Evolutionary conservation across 2,888 invertebrate genomes (phyloP), one percentile per base, ranked within the genome.

Genomic region (Ceramica pisi): DNA sequence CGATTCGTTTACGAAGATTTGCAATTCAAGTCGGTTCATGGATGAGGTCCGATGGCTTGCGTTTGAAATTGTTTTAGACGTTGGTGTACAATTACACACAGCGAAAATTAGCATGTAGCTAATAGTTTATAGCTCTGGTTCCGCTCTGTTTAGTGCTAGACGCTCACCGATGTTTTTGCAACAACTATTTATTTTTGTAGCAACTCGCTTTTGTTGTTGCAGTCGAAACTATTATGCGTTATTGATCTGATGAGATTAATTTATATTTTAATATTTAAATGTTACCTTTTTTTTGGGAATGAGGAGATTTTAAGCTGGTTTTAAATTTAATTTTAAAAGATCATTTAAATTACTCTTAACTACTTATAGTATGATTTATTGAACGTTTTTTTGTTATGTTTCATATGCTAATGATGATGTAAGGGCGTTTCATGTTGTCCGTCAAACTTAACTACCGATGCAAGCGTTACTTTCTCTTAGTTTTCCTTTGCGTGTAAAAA

Each of bases 401-500:
- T 26, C 38, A 31, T 50, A 31, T 71, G 41, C 44, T 35, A 55
- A 72, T 64, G 7, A 35, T 35, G 16, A 44, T 67, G 61, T 75
- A 90, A 87, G 89, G 89, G 87, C 82, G 83, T 86, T 87, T 86
- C 87, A 87, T 87, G 86, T 87, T 82, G 81, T 81, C 75, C 62
- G 63, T 70, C 78, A 74, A 70, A 62, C 68, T 66, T 63, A 78
- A 65, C 62, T 63, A 72, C 75, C 41, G 71, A 70, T 72, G 72
- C 78, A 74, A 80, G 75, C 81, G 81, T 87, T 84, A 93, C 93
- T 93, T 93, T 93, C 93, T 92, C 92, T 88, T 77, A 87, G 89
- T 90, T 93, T 94, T 93, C 92, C 92, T 93, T 93, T 91, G 95
- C 94, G 95, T 95, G 95, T 94, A 93, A 95, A 94, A 95, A 94